Percentiles rank a stretch among this genome's conserved stretches.
These are phyloP conservation scores for Vanessa cardui DNA, from an alignment of 2,888 invertebrate genomes.

Conservation along the genomic window DNA sequence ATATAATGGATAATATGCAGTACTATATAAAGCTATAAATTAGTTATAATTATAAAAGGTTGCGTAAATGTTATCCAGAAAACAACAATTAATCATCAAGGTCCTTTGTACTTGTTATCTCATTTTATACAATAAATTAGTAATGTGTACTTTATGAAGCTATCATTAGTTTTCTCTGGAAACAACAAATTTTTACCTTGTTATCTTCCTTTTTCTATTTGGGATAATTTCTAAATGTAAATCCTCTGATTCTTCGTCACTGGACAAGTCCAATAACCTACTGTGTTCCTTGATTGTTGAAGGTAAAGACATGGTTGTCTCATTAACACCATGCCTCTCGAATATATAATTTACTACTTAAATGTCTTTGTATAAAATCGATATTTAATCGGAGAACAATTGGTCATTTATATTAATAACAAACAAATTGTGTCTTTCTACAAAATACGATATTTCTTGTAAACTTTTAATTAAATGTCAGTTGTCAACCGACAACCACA, in stretches of 20 bases:
- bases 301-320: slow-evolving; percentile 67
- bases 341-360: slow-evolving; percentile 23
- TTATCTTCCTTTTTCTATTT: slow-evolving; percentile 81
- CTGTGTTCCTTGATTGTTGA: slow-evolving; percentile 84
- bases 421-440: neutral
- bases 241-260: slow-evolving; percentile 84
- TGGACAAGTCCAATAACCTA: slow-evolving; percentile 84
- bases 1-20: too few relatives aligned
- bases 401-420: neutral
- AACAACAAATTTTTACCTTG: slow-evolving; percentile 60
- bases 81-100: neutral
- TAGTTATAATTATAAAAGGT: neutral
- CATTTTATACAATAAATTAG: neutral
- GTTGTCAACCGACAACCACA: too few relatives aligned
- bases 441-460: neutral
- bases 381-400: neutral
- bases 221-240: slow-evolving; percentile 83
- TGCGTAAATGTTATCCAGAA: neutral
- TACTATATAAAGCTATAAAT: neutral
- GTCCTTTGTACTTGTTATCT: neutral
- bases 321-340: slow-evolving; percentile 63
- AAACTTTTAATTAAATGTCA: slow-evolving; percentile 8
- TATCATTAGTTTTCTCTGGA: neutral
- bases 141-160: neutral
- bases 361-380: neutral